Percentiles rank a stretch among this genome's conserved stretches.
Evolutionary conservation across 2,797 vertebrate genomes (phyloP).

Genomic region (Sebastes cheni): DNA sequence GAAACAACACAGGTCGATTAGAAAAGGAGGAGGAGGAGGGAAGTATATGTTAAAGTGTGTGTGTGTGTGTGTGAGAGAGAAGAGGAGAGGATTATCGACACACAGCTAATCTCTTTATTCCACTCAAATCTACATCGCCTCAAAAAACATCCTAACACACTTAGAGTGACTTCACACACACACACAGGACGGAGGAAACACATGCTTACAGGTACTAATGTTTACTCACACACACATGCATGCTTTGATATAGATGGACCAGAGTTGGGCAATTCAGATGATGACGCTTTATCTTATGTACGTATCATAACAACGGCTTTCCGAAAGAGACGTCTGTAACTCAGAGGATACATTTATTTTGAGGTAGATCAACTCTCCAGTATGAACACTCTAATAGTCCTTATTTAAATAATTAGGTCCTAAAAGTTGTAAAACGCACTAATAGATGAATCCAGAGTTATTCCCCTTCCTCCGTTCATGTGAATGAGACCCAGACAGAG

Average conservation of each 20-base stretch:
- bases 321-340: no score
- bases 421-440: no score
- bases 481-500: no score
- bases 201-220: not conserved
- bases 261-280: not conserved
- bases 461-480: no score
- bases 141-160: constrained; percentile 32
- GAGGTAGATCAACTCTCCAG: no score
- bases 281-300: rapidly evolving
- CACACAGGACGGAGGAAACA: not conserved
- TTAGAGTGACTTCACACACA: constrained; percentile 1
- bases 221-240: not conserved
- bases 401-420: no score
- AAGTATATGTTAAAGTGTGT: not conserved
- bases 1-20: constrained; percentile 13
- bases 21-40: not conserved
- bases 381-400: no score
- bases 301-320: no score
- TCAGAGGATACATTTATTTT: no score
- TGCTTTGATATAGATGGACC: no score
- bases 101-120: constrained; percentile 76
- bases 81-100: constrained; percentile 71
- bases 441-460: no score
- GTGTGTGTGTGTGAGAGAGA: constrained; percentile 18
- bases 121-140: constrained; percentile 70